Percentiles rank a stretch among this genome's conserved stretches.
Conservation (phyloP, 2,888 invertebrate species). For the Macrophya alboannulata region DNA sequence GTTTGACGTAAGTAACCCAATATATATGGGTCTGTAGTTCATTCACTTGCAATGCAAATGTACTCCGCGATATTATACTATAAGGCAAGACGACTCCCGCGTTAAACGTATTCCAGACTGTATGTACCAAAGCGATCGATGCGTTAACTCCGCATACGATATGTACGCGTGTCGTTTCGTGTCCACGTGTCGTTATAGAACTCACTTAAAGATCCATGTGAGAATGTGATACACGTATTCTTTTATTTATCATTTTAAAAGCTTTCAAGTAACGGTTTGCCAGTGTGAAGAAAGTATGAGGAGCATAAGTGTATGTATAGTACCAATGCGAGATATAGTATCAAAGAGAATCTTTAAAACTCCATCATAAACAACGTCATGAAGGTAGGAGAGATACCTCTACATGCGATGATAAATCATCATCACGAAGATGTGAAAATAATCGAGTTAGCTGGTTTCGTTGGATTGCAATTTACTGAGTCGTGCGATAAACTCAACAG, state of each 20-base stretch:
- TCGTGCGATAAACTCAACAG: slow-evolving; percentile 36
- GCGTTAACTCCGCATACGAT: slow-evolving; percentile 28
- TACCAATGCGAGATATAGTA: not conserved
- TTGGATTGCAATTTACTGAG: slow-evolving; percentile 51
- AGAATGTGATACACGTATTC: slow-evolving; percentile 24
- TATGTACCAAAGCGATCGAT: slow-evolving; percentile 6
- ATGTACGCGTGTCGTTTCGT: slow-evolving; percentile 23
- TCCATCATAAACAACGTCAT: slow-evolving; percentile 48
- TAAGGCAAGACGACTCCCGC: slow-evolving; percentile 51
- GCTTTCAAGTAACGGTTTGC: slow-evolving; percentile 32
- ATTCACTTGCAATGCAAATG: slow-evolving; percentile 54
- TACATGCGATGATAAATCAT: slow-evolving; percentile 48
- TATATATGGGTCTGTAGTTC: slow-evolving; percentile 55
- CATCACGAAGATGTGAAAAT: slow-evolving; percentile 52
- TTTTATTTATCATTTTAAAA: slow-evolving; percentile 32
- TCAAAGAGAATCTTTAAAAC: slow-evolving; percentile 48
- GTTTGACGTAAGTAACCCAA: slow-evolving; percentile 57
- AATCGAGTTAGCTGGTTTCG: slow-evolving; percentile 48
- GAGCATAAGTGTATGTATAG: not conserved
- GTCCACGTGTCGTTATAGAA: slow-evolving; percentile 49
- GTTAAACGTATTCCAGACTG: slow-evolving; percentile 40
- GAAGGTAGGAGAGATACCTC: not conserved
- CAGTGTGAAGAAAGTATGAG: slow-evolving; percentile 14
- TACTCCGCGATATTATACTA: slow-evolving; percentile 42
- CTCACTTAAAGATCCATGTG: slow-evolving; percentile 26